Evolutionary conservation across 2,888 invertebrate species (phyloP), one percentile per base, ranked within the genome.

Genomic region (Protula sp.): DNA sequence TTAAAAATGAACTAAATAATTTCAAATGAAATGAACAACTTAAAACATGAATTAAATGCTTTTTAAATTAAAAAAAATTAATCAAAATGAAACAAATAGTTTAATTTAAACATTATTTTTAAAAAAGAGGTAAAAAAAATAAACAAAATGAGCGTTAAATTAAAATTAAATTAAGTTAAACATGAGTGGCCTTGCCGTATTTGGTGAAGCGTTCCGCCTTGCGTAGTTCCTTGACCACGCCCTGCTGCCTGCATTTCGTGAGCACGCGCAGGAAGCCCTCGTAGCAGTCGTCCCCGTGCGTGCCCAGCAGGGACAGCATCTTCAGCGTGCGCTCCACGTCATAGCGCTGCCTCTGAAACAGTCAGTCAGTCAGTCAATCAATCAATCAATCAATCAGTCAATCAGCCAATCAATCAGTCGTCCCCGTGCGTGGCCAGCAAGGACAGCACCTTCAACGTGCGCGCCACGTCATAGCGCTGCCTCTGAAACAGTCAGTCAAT

Each of bases 221-320:
- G 9, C 55, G n/a, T 1, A 66, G 56, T 30, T 64, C 62, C 24
- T 55, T 57, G 47, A 51, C 62, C 26, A 62, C 59, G 4, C 30
- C 28, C 3, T 30, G 30, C 30, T 64, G 64, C 2, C 52, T 48
- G 26, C 31, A 24, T 3, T 60, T 50, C 2, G 22, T 14, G 4
- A 66, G 63, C 4, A 51, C 45, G 28, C 47, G 14, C 14, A 66
- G 47, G 30, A 66, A 65, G 47, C 53, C 58, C n/a, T 58, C 53
- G 56, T 50, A 66, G 26, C 61, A 61, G 26, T 61, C 58, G 2
- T 47, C 47, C 9, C 62, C 62, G 47, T 58, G 60, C 5, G 30
- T 38, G 22, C 64, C 64, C 2, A 65, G 64, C 26, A 56, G 52
- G 1, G 62, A 54, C 24, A 65, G 57, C 57, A 65, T 54, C 50